Evolutionary conservation across 2,888 invertebrate species (phyloP), one percentile per base, ranked within the genome.

Genomic region (Diogma glabrata): DNA sequence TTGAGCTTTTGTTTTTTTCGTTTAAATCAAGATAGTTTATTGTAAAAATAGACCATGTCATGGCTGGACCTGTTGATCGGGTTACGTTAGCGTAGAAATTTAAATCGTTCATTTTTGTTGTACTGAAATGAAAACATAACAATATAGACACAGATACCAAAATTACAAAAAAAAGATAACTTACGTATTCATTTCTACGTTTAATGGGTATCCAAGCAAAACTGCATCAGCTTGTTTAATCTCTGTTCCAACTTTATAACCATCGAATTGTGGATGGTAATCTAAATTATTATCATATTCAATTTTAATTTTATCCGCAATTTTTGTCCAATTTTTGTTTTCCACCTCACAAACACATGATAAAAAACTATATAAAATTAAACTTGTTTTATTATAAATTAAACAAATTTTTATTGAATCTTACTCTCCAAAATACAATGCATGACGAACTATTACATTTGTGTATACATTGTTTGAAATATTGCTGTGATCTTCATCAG

Each of bases 1-100:
- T 58, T 1, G 67, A 66, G 1, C 77, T 78, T 20, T 69, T 66
- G 1, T 56, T 54, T 2, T 60, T 56, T 26, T 77, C 67, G 1
- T 63, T 67, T 9, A 75, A 56, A 17, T 69, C 68, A 28, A 78
- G 61, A 55, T 75, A 75, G 5, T 77, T 78, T 2, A 77, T 71
- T 1, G 77, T 65, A 60, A 78, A 78, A 75, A 78, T 78, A 47
- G 78, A 75, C 78, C 78, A 79, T 2, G 78, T 78, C 79, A 79
- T 79, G 0, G 79, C 79, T 1, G 79, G 79, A 0, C 79, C 79
- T 14, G 62, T 67, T 40, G 60, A 59, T 1, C 78, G 66, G 0
- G 77, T 79, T 9, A 75, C 74, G 0, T 72, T 66, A 56, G 74
- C 76, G 64, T 79, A 79, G 58, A 74, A 74, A 1, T 65, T 58